Conservation (phyloP, 2,797 vertebrate species). For the Enteromius unitaeniatus region DNA sequence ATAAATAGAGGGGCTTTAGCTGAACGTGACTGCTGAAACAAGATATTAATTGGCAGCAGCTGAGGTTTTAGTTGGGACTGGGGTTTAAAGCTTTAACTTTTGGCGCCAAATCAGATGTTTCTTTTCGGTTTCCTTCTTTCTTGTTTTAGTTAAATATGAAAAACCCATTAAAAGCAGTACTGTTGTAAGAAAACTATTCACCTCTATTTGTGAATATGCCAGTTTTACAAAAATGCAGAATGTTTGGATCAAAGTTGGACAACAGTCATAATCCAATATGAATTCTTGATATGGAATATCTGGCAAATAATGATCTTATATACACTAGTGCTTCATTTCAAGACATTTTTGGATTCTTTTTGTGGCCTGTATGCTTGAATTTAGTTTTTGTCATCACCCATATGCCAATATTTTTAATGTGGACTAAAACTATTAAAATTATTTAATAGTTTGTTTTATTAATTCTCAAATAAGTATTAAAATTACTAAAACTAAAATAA, state of each 20-base stretch:
- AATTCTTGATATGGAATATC: not conserved
- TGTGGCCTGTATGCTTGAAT: not conserved
- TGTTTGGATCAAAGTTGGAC: not conserved
- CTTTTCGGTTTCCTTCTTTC: not conserved
- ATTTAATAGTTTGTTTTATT: too few species aligned
- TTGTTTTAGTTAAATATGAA: not conserved
- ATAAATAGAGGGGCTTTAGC: conserved; percentile 3
- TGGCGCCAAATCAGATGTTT: not conserved
- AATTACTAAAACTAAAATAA: not conserved
- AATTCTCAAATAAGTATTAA: not conserved
- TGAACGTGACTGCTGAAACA: conserved; percentile 17
- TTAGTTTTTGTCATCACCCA: not conserved
- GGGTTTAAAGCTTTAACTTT: not conserved
- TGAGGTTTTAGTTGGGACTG: conserved; percentile 15
- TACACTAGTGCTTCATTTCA: not conserved
- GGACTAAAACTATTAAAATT: not conserved
- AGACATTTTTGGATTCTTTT: not conserved
- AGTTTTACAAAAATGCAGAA: not conserved
- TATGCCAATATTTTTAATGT: not conserved
- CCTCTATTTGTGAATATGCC: not conserved
- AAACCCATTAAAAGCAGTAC: not conserved
- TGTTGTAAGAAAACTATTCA: not conserved
- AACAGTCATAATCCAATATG: not conserved
- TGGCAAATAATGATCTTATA: not conserved
- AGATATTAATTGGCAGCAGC: conserved; percentile 28